phyloP scores from a whole-genome alignment of 53 echinoderm and acorn worm species.

The Crossaster papposus region DNA sequence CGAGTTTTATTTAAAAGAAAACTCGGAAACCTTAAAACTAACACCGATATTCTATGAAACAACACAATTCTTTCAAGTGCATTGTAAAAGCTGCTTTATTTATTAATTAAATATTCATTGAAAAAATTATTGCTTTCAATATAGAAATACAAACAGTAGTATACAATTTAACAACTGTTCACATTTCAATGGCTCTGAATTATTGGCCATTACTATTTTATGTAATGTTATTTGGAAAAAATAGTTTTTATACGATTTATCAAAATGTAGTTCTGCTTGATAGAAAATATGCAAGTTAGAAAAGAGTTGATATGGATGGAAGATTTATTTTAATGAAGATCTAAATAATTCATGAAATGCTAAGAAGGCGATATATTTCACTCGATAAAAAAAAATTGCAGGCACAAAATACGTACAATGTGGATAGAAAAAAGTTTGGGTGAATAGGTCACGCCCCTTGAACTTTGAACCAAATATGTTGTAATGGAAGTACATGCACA shows the following conservation, averaged over 20 bases:
- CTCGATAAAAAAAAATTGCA: not conserved
- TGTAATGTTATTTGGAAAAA: not conserved
- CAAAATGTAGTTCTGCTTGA: not conserved
- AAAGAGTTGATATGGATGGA: not conserved
- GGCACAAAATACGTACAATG: not conserved
- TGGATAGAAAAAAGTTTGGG: not conserved
- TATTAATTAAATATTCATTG: constrained; percentile 27
- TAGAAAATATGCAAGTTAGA: constrained; percentile 3
- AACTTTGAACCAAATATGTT: no score
- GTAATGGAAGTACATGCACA: not conserved
- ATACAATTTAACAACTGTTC: not conserved
- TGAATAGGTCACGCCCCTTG: not conserved
- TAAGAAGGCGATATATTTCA: not conserved
- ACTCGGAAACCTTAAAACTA: no score
- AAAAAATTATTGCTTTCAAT: constrained; percentile 46
- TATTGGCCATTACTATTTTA: not conserved
- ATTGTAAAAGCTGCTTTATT: constrained; percentile 24
- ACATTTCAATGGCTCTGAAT: not conserved
- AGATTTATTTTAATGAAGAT: not conserved
- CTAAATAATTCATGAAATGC: not conserved
- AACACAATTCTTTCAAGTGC: not conserved
- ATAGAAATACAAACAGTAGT: not conserved
- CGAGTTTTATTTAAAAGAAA: no score
- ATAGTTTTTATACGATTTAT: not conserved
- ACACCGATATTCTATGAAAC: not conserved